A percentile compares a stretch with the other conserved stretches of the same genome.
phyloP scores from a whole-genome alignment of 2,797 vertebrate genomes.

The Xenops minutus region DNA sequence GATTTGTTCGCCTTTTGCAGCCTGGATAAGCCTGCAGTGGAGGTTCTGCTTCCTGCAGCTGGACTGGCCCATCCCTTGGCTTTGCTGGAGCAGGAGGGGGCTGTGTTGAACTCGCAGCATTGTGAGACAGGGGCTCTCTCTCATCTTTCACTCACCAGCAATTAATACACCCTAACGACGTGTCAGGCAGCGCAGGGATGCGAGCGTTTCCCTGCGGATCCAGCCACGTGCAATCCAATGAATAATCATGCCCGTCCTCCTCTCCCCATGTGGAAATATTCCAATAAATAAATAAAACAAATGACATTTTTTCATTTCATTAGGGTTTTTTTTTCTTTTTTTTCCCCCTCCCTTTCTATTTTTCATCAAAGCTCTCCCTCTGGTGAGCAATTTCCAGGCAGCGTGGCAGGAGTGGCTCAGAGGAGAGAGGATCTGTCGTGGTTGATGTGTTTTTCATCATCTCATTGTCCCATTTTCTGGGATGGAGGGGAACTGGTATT shows the following conservation, averaged over 20 bases:
- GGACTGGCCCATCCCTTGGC: accelerated
- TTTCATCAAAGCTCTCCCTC: slow-evolving; percentile 52
- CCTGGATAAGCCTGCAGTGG: accelerated
- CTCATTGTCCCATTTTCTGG: background rate
- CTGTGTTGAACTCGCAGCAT: background rate
- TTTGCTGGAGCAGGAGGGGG: background rate
- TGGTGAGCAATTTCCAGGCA: slow-evolving; percentile 31
- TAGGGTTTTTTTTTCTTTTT: background rate
- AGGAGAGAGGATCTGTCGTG: background rate
- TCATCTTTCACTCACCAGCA: background rate
- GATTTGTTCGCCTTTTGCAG: background rate
- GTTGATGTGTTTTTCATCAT: background rate
- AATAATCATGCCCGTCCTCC: background rate
- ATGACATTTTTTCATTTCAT: background rate
- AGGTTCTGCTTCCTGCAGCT: background rate
- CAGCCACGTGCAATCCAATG: background rate
- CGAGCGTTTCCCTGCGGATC: background rate
- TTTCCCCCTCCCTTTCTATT: background rate
- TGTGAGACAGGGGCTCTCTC: background rate
- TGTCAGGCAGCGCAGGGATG: background rate
- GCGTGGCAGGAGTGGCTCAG: background rate
- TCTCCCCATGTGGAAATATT: background rate
- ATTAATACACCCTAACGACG: background rate
- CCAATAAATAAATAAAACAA: slow-evolving; percentile 48
- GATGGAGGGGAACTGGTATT: background rate